Base-by-base conservation (phyloP, 2,888 invertebrate species). In the Clepsis dumicolana region DNA sequence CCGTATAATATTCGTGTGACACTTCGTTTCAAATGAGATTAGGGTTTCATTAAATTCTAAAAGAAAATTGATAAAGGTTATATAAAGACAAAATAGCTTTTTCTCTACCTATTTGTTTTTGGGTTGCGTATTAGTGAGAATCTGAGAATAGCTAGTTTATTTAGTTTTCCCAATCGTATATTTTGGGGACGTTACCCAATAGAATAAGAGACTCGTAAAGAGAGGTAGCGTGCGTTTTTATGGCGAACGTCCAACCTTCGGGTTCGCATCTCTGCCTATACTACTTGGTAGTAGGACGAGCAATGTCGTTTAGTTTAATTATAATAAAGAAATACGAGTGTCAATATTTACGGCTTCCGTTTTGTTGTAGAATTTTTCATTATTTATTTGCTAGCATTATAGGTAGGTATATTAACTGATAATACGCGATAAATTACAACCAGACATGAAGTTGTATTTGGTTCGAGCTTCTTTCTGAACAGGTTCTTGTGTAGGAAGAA, bases 121-220 rank as follows among this genome's bases (percentile, higher is more conserved):
- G 21, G 50, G 21, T 50, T 24, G 24, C n/a, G n/a, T 24, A 16
- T 52, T 50, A 24, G 29, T n/a, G n/a, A n/a, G n/a, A n/a, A 32
- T n/a, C 18, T 29, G 63, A 38, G 25, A 48, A 56, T 24, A 3
- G 24, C 4, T 5, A 16, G 32, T 64, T 56, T 64, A 50, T 65
- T 57, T 14, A 57, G 48, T 18, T 44, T 29, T 14, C 27, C 57
- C 57, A n/a, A 57, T 14, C 25, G 24, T 24, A 35, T 65, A 32
- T 35, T 65, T 65, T 35, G 57, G 25, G 57, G 35, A n/a, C n/a
- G n/a, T 27, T 12, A 32, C 64, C 32, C 57, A 24, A 64, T 50
- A 27, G 64, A 65, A 65, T 56, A 24, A 21, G 50, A 57, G n/a
- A 57, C 25, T 50, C 64, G 57, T 65, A 50, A 65, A 50, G 50